Evolutionary conservation across 53 echinoderm and acorn worm genomes (phyloP).

Genomic region (Luidia sarsii): DNA sequence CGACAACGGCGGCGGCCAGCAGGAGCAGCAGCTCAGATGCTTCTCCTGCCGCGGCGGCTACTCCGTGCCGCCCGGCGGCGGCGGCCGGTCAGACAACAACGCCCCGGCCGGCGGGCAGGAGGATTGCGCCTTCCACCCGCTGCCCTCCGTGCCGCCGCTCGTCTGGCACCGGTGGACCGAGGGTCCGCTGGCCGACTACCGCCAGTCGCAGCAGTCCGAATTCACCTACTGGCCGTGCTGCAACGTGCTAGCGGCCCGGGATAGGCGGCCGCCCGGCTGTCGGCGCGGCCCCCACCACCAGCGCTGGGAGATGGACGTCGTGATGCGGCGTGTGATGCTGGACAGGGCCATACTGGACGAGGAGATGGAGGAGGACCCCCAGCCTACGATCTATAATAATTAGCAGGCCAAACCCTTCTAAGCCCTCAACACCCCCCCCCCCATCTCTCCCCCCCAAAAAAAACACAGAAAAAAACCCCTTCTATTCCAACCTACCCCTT

Average conservation of each 20-base stretch:
- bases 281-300: slow-evolving; percentile 36
- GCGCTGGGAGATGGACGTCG: slow-evolving; percentile 51
- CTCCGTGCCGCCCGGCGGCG: neutral
- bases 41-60: slow-evolving; percentile 26
- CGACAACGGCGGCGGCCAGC: no score
- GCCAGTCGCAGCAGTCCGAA: neutral
- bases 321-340: slow-evolving; percentile 42
- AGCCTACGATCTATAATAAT: slow-evolving; percentile 15
- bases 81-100: no score
- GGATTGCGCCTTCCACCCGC: slow-evolving; percentile 28
- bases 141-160: slow-evolving; percentile 14
- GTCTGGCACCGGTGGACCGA: slow-evolving; percentile 31
- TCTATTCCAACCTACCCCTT: no score
- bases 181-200: neutral
- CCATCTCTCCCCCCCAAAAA: no score
- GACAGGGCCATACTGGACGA: neutral
- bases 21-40: slow-evolving; percentile 9
- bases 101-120: neutral
- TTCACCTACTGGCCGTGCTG: slow-evolving; percentile 37
- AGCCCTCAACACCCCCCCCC: no score
- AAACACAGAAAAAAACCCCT: no score
- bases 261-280: slow-evolving; percentile 23
- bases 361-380: neutral
- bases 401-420: no score
- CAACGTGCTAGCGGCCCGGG: slow-evolving; percentile 9